Evolutionary conservation across 2,888 invertebrate genomes (phyloP).

Genomic region (Chesias legatella): DNA sequence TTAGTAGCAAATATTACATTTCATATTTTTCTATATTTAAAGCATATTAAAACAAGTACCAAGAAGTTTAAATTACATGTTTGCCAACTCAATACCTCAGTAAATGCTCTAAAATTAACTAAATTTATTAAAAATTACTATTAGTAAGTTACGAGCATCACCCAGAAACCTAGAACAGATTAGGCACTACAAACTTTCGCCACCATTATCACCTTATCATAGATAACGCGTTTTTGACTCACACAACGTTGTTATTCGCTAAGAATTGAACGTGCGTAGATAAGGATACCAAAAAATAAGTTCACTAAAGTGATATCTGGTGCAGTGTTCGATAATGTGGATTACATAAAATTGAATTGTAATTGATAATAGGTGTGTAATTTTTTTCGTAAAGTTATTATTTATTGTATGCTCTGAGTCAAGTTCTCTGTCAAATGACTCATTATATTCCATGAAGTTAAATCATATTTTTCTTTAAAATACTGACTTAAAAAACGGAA

Average conservation of each 20-base stretch:
- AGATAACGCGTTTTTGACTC: conserved; percentile 66
- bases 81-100: too few species aligned
- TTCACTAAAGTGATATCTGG: conserved; percentile 15
- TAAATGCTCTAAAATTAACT: too few species aligned
- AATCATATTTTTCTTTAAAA: too few species aligned
- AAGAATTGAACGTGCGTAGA: conserved; percentile 45
- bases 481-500: too few species aligned
- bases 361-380: not conserved
- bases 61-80: too few species aligned
- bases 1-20: too few species aligned
- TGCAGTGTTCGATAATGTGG: conserved; percentile 30
- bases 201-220: conserved; percentile 55
- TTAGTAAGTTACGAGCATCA: conserved; percentile 8
- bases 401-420: not conserved
- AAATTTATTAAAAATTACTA: too few species aligned
- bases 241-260: conserved; percentile 54
- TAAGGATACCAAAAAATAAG: conserved; percentile 18
- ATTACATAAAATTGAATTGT: conserved; percentile 13
- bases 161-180: conserved; percentile 13
- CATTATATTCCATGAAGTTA: not conserved
- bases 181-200: conserved; percentile 38
- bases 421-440: not conserved
- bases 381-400: not conserved
- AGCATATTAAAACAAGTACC: too few species aligned
- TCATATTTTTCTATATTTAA: too few species aligned